Conservation (phyloP, 2,113 vertebrate species). For the Petroica traversi region DNA sequence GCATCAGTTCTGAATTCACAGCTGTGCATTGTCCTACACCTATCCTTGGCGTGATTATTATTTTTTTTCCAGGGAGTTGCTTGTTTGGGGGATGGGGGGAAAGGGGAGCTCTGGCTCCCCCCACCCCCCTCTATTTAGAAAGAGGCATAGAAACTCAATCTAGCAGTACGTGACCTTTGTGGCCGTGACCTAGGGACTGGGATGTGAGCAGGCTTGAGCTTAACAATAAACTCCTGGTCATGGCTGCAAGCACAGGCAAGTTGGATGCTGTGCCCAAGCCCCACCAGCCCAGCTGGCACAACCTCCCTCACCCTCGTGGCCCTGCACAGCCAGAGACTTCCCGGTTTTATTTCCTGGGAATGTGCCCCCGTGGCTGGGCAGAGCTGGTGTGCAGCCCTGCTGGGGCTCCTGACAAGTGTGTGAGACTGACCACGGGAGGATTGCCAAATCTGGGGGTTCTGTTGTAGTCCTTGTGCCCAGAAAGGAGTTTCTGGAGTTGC, state of each 20-base stretch:
- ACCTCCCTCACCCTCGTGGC: neutral
- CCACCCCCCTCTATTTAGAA: neutral
- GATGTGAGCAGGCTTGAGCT: neutral
- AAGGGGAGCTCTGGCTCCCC: neutral
- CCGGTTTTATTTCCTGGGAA: neutral
- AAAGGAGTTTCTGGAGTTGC: neutral
- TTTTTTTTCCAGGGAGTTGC: neutral
- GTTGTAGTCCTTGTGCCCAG: neutral
- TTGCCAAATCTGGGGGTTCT: neutral
- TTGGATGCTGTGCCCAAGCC: neutral
- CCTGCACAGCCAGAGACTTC: neutral
- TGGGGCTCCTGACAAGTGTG: neutral
- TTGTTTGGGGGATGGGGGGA: neutral
- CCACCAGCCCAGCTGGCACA: neutral
- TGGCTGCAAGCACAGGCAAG: neutral
- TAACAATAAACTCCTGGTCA: neutral
- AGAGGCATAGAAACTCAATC: neutral
- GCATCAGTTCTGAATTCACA: neutral
- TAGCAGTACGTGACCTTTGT: neutral
- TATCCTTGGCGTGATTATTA: neutral
- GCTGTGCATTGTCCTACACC: neutral
- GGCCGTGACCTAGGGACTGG: neutral
- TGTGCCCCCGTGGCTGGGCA: rapidly evolving
- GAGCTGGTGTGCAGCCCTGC: neutral
- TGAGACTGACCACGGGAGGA: neutral